Evolutionary conservation across 2,888 invertebrate species (phyloP), one percentile per base, ranked within the genome.

Genomic region (Nephrotoma flavescens): DNA sequence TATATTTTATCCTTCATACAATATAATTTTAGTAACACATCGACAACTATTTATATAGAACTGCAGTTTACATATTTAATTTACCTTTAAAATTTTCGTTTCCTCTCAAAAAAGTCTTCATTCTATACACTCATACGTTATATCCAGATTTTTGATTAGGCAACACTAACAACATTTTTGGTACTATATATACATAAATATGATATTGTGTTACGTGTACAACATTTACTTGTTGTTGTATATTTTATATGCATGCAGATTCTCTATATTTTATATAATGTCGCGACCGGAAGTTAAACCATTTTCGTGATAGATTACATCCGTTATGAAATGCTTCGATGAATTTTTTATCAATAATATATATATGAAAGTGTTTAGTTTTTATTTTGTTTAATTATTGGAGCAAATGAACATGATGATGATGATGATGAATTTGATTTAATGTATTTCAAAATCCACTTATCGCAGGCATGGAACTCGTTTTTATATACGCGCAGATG

Each of bases 321-420:
- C 86, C 86, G 86, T 86, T 86, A n/a, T 84, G 42, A 84, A 52
- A 86, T 52, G 86, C 86, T 86, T 57, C 86, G 86, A 86, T 86
- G 42, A 86, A 45, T 86, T 45, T 86, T 71, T 71, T 71, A 71
- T 71, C 71, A 71, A 52, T 71, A 31, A n/a, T n/a, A 31, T 31
- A 31, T 31, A 31, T 31, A 7, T 31, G 71, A 71, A 71, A 71
- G 71, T 71, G 71, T 71, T 71, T 31, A 57, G 57, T 15, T 71
- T 71, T 52, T 52, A 71, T 71, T 71, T 71, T 71, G 31, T 31
- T 71, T 71, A 71, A 71, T 71, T 71, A 71, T 71, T 71, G 71
- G 71, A 31, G 71, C 31, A 71, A 7, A 71, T 57, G 57, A 57
- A 57, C 15, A 57, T 15, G 57, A 57, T 57, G 57, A 71, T 31